Evolutionary conservation across 2,797 vertebrate species (phyloP).

Genomic region (Tenualosa thibaudeaui): DNA sequence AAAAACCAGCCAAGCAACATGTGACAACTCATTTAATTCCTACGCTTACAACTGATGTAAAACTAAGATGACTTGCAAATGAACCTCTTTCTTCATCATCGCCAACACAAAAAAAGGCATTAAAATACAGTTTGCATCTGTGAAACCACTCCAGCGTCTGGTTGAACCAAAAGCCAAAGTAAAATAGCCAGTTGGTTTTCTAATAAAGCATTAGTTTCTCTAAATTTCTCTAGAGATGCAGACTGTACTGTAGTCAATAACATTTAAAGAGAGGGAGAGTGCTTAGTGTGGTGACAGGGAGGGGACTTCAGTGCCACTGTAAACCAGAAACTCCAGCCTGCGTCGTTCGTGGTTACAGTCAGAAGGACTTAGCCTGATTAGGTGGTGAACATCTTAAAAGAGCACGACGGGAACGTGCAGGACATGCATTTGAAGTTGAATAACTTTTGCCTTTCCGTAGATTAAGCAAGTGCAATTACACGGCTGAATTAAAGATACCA

Average conservation of each 20-base stretch:
- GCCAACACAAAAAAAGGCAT: background rate
- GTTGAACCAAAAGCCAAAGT: too few species aligned
- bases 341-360: background rate
- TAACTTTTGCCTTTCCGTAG: background rate
- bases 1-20: too few species aligned
- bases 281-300: background rate
- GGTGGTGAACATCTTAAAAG: background rate
- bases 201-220: background rate
- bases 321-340: constrained; percentile 30
- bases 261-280: background rate
- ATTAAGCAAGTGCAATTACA: background rate
- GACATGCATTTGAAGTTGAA: background rate
- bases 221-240: too few species aligned
- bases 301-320: background rate
- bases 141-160: background rate
- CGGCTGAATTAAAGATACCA: background rate
- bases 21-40: too few species aligned
- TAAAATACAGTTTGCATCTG: background rate
- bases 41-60: too few species aligned
- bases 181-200: background rate
- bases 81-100: background rate
- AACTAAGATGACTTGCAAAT: too few species aligned
- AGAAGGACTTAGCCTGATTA: background rate
- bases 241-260: too few species aligned
- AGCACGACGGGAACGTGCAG: background rate